These are phyloP conservation scores for Lasioglossum zephyrum DNA, from an alignment of 2,888 invertebrate genomes.

Conservation along the genomic window DNA sequence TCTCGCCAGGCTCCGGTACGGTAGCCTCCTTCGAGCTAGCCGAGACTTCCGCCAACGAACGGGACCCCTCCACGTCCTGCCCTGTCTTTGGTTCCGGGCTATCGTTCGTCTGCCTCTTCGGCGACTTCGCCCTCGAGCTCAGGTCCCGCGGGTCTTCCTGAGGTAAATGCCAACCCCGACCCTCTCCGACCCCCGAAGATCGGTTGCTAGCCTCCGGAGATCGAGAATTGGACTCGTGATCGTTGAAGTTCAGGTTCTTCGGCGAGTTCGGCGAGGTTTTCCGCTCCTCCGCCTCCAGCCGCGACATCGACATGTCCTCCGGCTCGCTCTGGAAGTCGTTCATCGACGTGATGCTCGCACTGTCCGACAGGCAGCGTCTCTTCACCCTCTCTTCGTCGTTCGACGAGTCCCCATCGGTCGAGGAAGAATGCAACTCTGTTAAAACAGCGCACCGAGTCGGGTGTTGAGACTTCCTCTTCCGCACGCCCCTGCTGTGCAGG, in stretches of 20 bases:
- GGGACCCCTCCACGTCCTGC: background rate
- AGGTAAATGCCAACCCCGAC: slow-evolving; percentile 45
- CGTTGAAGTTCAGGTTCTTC: slow-evolving; percentile 63
- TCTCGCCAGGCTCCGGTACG: slow-evolving; percentile 13
- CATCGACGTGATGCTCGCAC: slow-evolving; percentile 36
- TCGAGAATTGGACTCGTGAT: slow-evolving; percentile 70
- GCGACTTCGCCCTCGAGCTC: slow-evolving; percentile 80
- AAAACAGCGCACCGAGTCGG: slow-evolving; percentile 92
- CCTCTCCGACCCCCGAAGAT: background rate
- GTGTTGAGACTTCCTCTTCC: slow-evolving; percentile 95
- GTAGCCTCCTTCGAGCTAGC: slow-evolving; percentile 8
- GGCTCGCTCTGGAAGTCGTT: slow-evolving; percentile 83
- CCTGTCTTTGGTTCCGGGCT: slow-evolving; percentile 76
- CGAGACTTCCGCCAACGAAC: background rate
- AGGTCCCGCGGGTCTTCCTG: slow-evolving; percentile 81
- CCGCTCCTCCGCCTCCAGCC: slow-evolving; percentile 79
- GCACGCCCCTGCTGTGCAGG: slow-evolving; percentile 81
- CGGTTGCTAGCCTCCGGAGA: slow-evolving; percentile 71
- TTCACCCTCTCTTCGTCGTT: slow-evolving; percentile 84
- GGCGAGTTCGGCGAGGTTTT: slow-evolving; percentile 77
- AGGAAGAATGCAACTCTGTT: slow-evolving; percentile 85
- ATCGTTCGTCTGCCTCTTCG: slow-evolving; percentile 66
- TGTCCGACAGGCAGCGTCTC: slow-evolving; percentile 58
- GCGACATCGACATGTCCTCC: slow-evolving; percentile 84
- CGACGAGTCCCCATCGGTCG: slow-evolving; percentile 88